Evolutionary conservation across 2,113 vertebrate species (phyloP).

Genomic region (Sinosuthora webbiana): DNA sequence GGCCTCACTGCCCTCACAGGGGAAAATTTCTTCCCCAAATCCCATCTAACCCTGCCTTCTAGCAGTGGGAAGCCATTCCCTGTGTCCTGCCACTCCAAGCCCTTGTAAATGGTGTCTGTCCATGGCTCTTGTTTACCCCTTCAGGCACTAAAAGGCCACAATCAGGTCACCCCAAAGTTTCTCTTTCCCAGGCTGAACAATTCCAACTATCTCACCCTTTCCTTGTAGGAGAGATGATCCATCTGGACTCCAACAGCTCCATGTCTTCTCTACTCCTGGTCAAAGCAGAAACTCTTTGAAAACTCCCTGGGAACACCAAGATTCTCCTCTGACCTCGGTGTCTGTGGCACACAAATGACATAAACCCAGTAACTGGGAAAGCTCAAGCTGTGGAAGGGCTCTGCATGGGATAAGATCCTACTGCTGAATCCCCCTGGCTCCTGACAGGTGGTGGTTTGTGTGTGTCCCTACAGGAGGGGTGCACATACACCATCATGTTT

Average conservation of each 20-base stretch:
- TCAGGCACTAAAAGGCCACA: not conserved
- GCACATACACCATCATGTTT: not conserved
- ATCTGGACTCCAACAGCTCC: not conserved
- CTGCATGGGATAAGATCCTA: rapidly evolving
- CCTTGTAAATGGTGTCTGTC: not conserved
- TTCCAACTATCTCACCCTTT: not conserved
- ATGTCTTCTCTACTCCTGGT: not conserved
- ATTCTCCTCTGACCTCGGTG: not conserved
- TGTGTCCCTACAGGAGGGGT: not conserved
- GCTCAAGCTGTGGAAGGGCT: not conserved
- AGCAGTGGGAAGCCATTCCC: not conserved
- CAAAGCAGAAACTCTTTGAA: not conserved
- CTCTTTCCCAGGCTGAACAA: not conserved
- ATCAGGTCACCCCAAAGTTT: not conserved
- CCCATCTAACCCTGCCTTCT: not conserved
- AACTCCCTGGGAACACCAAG: not conserved
- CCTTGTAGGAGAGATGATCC: not conserved
- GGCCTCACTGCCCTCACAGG: not conserved
- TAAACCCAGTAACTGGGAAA: not conserved
- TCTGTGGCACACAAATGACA: not conserved
- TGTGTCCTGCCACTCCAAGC: not conserved
- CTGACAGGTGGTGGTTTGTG: not conserved
- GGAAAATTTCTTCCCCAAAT: not conserved
- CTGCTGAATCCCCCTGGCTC: not conserved
- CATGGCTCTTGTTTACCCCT: too few species aligned